Base-by-base conservation (phyloP, 2,888 invertebrate species). In the Andrena haemorrhoa region DNA sequence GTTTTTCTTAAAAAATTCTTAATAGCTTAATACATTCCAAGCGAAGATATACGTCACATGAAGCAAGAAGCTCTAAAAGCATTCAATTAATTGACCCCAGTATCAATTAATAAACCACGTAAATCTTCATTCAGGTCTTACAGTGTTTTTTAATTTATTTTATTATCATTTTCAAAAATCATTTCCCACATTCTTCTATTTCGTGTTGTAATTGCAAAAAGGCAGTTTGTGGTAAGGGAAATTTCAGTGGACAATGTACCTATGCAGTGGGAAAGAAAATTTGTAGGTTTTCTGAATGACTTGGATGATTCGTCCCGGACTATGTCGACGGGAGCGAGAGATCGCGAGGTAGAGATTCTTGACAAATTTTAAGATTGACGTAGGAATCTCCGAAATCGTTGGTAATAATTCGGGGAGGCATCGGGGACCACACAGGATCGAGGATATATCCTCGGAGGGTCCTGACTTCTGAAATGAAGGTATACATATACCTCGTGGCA, bases 371-470 rank as follows among this genome's bases (percentile, higher is more conserved):
- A 84, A 85, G 87, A 87, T 85, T 84, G 86, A 87, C 87, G 85
- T 66, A 85, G 83, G 82, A 88, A 86, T 86, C 81, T 56, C 70
- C 53, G 68, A 80, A 80, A 83, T 84, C 70, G 76, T 77, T 63
- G 83, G 88, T 79, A 88, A 89, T 89, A 89, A 89, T 88, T 89
- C 85, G 82, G 75, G 63, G 75, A 81, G 84, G 74, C 83, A 72
- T 69, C 79, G 73, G 53, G 79, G 89, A 89, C 89, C 89, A 89
- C 89, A 89, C 89, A 89, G 85, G 86, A 82, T 85, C 72, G 74
- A 77, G 79, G 82, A 74, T 83, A 82, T 80, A 85, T 84, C 86
- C 82, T 82, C 69, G 85, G 84, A 76, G 75, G 86, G 86, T 83
- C 83, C 82, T 75, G 86, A 82, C 83, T 88, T 74, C 68, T 69